Base-by-base conservation (phyloP, 1,140 invertebrate genomes). In the Drosophila subobscura region DNA sequence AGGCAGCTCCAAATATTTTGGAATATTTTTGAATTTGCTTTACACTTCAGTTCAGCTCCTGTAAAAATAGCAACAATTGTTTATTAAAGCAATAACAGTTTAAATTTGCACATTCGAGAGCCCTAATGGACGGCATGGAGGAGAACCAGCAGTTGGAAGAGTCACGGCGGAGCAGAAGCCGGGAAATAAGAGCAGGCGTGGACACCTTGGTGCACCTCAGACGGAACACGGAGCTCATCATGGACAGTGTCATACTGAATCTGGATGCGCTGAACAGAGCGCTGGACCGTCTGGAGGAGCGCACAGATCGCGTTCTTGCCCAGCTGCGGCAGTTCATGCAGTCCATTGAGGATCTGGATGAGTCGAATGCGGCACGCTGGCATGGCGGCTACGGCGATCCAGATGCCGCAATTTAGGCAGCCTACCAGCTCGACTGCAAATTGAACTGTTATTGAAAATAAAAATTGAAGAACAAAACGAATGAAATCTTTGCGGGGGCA, bases 401-500 rank as follows among this genome's bases (percentile, higher is more conserved):
- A 1, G 45, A 56, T 45, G 25, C 27, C 20, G 4, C 40, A 14
- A 5, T 12, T 7, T 59, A 70, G 52, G 23, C 61, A 6, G n/a
- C 4, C 7, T 6, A 37, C 20, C 2, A 8, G 14, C n/a, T 50
- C 22, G 5, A 12, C 20, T 55, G 53, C 14, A 37, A 45, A 46
- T n/a, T 33, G 58, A 22, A 45, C 40, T 41, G 33, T 33, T 42
- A 42, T 45, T 55, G 42, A 14, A 46, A 27, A 63, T 14, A 20
- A 33, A 50, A 29, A 53, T 8, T 10, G 8, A 23, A 25, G 23
- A 22, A 53, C 37, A 12, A 41, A 27, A 44, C 53, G 25, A n/a
- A 51, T 53, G 61, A 72, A 75, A 83, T 72, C 81, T 72, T 57
- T 46, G 83, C 71, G 81, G 81, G 78, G 81, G 81, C 81, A 86